Base-by-base conservation (phyloP, 2,797 vertebrate species). In the Erpetoichthys calabaricus region DNA sequence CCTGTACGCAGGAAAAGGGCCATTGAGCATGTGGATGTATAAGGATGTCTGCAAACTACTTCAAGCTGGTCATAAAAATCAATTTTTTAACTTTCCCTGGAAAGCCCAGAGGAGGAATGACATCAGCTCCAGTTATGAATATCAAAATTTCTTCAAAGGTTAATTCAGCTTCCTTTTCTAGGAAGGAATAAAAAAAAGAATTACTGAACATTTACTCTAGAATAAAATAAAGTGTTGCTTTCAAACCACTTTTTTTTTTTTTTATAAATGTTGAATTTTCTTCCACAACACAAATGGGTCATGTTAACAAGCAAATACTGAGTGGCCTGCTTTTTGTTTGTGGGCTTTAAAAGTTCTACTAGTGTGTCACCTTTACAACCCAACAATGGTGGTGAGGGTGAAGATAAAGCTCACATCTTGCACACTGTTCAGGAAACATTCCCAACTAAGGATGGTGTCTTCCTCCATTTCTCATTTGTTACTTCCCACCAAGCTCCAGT, bases 131-230 rank as follows among this genome's bases (percentile, higher is more conserved):
- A 4, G 75, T 78, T 64, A 79, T 63, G 63, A 82, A 81, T 53
- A 52, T 7, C 3, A 84, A 73, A 52, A 83, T 68, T 45, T 83
- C 77, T 61, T 77, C 67, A 51, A 80, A 75, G 45, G 65, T 65
- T 42, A 71, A 54, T 9, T 65, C 55, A 5, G 58, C 50, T 53
- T 56, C 55, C 60, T 67, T 58, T 41, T 67, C 67, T 71, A 7
- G 5, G 57, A 10, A 6, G 41, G 25, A 49, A 56, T 43, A 25
- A 42, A 46, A 45, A 1, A 56, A 5, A 57, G 6, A 45, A 3
- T 44, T 25, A 45, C 69, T 62, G 25, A 25, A 25, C 25, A 25
- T 25, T 25, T 25, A 25, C 25, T 25, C 25, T 25, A 25, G 25
- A 25, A 25, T 25, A 25, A n/a, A n/a, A n/a, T n/a, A 25, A 25